Percentiles rank a stretch among this genome's conserved stretches.
Evolutionary conservation across 2,797 vertebrate species (phyloP).

Genomic region (Echiichthys vipera): DNA sequence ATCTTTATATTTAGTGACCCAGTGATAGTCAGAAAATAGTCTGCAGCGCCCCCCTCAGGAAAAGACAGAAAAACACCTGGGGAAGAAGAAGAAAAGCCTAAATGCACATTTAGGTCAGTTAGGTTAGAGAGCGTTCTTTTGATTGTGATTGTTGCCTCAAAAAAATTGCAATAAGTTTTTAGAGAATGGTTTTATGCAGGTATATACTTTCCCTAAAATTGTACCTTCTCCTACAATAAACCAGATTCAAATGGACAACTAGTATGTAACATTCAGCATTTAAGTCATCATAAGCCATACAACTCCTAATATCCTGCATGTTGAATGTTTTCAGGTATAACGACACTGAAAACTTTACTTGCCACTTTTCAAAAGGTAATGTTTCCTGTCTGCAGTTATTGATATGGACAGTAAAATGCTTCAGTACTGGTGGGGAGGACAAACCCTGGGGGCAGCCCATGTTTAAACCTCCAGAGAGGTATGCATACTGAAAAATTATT

Average conservation of each 20-base stretch:
- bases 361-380: constrained; percentile 24
- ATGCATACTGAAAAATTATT: constrained; percentile 1
- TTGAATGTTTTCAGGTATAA: background rate
- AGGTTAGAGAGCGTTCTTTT: too few relatives aligned
- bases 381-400: constrained; percentile 18
- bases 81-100: background rate
- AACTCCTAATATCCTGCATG: background rate
- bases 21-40: constrained; percentile 63
- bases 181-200: background rate
- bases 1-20: constrained; percentile 1
- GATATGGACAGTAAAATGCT: background rate
- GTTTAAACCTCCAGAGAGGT: background rate
- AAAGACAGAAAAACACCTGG: constrained; percentile 6
- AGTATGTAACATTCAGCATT: background rate
- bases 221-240: background rate
- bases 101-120: too few relatives aligned
- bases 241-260: background rate
- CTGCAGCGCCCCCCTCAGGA: constrained; percentile 83
- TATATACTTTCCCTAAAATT: background rate
- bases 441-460: background rate
- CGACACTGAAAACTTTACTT: background rate
- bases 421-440: background rate
- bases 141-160: background rate
- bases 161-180: background rate
- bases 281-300: background rate